Evolutionary conservation across 2,113 vertebrate genomes (phyloP).

Genomic region (Tychaedon coryphoeus): DNA sequence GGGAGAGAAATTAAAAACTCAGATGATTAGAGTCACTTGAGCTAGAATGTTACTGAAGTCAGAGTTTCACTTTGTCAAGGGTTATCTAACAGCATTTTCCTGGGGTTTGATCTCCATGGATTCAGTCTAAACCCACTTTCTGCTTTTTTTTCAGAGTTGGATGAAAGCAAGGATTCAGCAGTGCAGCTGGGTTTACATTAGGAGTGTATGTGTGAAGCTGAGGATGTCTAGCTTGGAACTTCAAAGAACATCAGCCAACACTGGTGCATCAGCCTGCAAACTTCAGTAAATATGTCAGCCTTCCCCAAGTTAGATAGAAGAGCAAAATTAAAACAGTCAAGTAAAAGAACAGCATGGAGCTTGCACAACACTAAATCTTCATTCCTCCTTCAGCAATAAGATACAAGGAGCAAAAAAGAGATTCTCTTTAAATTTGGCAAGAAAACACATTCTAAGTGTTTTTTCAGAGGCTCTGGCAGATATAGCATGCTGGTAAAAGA

Average conservation of each 20-base stretch:
- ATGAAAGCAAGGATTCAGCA: conserved; percentile 3
- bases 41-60: not conserved
- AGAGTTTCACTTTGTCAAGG: not conserved
- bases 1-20: not conserved
- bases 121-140: not conserved
- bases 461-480: not conserved
- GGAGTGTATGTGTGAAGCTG: not conserved
- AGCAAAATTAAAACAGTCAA: not conserved
- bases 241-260: not conserved
- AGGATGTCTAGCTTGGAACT: not conserved
- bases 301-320: not conserved
- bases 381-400: not conserved
- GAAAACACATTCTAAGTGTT: not conserved
- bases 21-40: not conserved
- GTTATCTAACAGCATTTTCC: not conserved
- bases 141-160: not conserved
- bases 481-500: not conserved
- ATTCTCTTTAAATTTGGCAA: not conserved
- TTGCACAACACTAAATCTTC: not conserved
- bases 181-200: conserved; percentile 26
- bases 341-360: not conserved
- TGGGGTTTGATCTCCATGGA: not conserved
- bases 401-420: not conserved
- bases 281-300: not conserved
- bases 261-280: not conserved